phyloP scores from a whole-genome alignment of 2,888 invertebrate genomes.

The Epicampocera succincta region DNA sequence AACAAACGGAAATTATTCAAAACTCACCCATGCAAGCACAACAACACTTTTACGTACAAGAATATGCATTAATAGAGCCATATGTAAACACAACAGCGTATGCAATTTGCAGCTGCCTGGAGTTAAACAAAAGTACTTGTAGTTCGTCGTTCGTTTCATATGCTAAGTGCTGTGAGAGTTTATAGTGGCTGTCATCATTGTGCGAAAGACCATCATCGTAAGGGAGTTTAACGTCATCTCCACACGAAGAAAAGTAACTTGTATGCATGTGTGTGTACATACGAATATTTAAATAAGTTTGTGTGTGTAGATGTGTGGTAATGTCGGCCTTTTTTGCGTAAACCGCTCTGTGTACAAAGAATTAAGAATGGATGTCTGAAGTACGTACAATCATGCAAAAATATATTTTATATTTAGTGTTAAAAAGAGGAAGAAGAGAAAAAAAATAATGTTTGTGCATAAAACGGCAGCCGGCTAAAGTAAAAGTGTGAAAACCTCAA shows the following conservation, averaged over 20 bases:
- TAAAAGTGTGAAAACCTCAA: conserved; percentile 63
- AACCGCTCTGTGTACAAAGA: conserved; percentile 2
- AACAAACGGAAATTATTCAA: conserved; percentile 56
- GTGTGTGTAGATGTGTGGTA: conserved; percentile 1
- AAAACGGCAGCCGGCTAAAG: conserved; percentile 38
- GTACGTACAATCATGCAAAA: conserved; percentile 7
- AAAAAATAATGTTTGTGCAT: conserved; percentile 8
- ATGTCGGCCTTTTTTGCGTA: conserved; percentile 12
- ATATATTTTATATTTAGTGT: conserved; percentile 45
- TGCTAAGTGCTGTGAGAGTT: conserved; percentile 51
- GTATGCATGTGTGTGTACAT: neutral
- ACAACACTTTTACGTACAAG: conserved; percentile 11
- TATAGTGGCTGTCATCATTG: conserved; percentile 45
- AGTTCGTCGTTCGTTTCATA: conserved; percentile 24
- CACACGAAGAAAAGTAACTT: conserved; percentile 4
- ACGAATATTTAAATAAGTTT: neutral
- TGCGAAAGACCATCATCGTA: conserved; percentile 52
- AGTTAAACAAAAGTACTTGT: conserved; percentile 28
- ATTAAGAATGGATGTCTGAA: neutral
- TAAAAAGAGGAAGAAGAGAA: conserved; percentile 12
- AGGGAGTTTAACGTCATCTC: conserved; percentile 49
- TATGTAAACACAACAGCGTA: conserved; percentile 44
- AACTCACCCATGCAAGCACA: conserved; percentile 14
- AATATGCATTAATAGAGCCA: conserved; percentile 23
- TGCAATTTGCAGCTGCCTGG: conserved; percentile 48